A percentile compares a stretch with the other conserved stretches of the same genome.
phyloP scores from a whole-genome alignment of 2,113 vertebrate species.

The Galeopterus variegatus region DNA sequence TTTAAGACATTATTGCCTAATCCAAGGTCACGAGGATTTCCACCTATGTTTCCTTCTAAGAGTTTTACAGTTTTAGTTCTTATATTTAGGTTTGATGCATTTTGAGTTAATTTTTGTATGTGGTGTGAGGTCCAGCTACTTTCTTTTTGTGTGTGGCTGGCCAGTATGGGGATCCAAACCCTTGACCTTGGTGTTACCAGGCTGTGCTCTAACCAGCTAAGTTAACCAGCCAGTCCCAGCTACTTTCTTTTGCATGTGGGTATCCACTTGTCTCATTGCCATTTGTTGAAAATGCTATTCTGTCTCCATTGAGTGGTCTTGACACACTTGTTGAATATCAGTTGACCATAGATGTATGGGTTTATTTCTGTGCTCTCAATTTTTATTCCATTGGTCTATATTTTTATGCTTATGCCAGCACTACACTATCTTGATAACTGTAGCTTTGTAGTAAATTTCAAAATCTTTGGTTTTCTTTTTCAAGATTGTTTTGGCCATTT shows the following conservation, averaged over 20 bases:
- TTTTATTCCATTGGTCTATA: neutral
- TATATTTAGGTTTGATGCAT: neutral
- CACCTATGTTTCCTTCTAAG: neutral
- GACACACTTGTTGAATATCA: neutral
- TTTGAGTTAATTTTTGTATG: neutral
- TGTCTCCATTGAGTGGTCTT: neutral
- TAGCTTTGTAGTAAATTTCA: neutral
- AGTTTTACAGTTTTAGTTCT: neutral
- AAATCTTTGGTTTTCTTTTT: slow-evolving; percentile 23
- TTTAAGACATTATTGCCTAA: neutral
- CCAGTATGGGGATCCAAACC: neutral
- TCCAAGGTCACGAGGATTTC: neutral
- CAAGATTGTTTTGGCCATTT: neutral
- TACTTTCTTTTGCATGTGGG: neutral
- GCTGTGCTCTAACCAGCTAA: no score
- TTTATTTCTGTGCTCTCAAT: neutral
- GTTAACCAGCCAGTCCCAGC: no score
- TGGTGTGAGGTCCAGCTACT: neutral
- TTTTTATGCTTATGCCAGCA: neutral
- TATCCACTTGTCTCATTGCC: neutral
- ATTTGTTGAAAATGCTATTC: neutral
- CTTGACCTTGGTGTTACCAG: no score
- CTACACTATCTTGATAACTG: neutral
- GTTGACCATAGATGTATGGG: neutral
- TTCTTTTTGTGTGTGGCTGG: no score